Base-by-base conservation (phyloP, 2,888 invertebrate species). In the Megastigmus dorsalis region DNA sequence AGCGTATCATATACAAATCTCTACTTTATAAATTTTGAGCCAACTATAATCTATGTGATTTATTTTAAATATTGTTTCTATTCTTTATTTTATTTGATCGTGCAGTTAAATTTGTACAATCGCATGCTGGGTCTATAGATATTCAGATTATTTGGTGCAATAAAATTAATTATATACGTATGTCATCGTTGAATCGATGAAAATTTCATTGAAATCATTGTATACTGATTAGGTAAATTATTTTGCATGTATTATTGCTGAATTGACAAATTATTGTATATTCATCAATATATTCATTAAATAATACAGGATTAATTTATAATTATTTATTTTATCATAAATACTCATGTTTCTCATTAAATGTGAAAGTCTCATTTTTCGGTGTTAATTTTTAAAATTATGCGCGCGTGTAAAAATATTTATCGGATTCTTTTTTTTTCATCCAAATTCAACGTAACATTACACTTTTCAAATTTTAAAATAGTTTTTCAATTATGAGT, bases 191-290 rank as follows among this genome's bases (percentile, higher is more conserved):
- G n/a, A 63, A 23, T 62, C 33, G 20, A 48, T 10, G 23, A 15
- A 2, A 36, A 62, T 63, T 48, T 63, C 33, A 36, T 36, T 28
- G 63, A 36, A 4, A 36, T n/a, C 10, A 23, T 50, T 45, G 30
- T 3, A 36, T 20, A 30, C 60, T 36, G 48, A 63, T 63, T 63
- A 63, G 33, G 7, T 15, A 36, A 63, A 63, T 50, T 13, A 50
- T 36, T 62, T n/a, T 18, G 10, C 33, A 0, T 7, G 20, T 62
- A 28, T 45, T 30, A 50, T 63, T 36, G 50, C 2, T 63, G 38
- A 48, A 63, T 50, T 63, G 63, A 48, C 9, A 50, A 57, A 57
- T 57, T 57, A 38, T 50, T 63, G 45, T 30, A 48, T n/a, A n/a
- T n/a, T n/a, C n/a, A n/a, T n/a, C n/a, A n/a, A n/a, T n/a, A n/a